Conservation (phyloP, 2,113 vertebrate species). For the Oreotrochilus melanogaster region DNA sequence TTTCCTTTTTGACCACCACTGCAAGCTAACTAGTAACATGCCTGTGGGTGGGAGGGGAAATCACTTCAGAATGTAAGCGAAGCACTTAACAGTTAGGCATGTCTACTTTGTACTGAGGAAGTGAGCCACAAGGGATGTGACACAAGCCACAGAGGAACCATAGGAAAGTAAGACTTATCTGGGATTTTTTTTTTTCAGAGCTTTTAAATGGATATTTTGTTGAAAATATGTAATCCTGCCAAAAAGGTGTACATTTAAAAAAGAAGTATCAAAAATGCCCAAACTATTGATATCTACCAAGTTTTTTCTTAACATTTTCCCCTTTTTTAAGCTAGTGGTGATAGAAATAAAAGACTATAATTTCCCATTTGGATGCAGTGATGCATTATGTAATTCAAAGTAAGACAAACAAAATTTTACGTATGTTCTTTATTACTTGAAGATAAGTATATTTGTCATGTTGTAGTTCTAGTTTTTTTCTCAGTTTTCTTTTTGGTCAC, state of each 20-base stretch:
- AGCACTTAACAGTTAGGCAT: background rate
- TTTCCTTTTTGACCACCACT: background rate
- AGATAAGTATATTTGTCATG: background rate
- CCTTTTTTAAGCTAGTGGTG: background rate
- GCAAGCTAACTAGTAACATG: background rate
- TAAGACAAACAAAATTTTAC: background rate
- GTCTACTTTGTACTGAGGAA: background rate
- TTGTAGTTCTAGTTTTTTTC: background rate
- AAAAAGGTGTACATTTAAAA: fast-evolving
- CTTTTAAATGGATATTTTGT: background rate
- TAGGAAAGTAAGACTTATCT: background rate
- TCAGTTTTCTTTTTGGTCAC: background rate
- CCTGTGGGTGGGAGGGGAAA: background rate
- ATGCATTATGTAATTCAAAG: background rate
- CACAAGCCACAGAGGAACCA: background rate
- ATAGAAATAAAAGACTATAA: background rate
- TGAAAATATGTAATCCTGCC: background rate
- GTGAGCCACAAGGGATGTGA: background rate
- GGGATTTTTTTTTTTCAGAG: background rate
- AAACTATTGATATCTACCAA: background rate
- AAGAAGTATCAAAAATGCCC: background rate
- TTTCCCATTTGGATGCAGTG: background rate
- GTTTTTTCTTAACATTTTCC: background rate
- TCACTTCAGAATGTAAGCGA: background rate
- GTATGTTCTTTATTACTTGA: background rate